Conservation (phyloP, 2,888 invertebrate species). For the Xylota sylvarum region DNA sequence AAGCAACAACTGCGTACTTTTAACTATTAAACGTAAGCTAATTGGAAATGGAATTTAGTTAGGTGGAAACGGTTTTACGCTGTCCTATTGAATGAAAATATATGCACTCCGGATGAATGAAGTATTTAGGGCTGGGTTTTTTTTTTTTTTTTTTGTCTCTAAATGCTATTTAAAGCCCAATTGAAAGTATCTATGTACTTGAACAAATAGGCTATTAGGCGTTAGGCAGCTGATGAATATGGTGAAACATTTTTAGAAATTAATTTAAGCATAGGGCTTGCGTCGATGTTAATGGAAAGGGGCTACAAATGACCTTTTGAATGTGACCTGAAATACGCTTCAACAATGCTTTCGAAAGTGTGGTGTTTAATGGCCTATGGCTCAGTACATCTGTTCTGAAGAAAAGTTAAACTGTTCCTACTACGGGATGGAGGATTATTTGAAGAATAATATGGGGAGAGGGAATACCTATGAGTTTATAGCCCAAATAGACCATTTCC, state of each 20-base stretch:
- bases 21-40: conserved; percentile 17
- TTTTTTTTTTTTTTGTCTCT: too few species aligned
- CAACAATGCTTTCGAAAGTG: too few species aligned
- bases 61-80: neutral
- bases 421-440: too few species aligned
- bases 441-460: too few species aligned
- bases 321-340: too few species aligned
- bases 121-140: neutral
- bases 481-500: too few species aligned
- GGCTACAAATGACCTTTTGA: too few species aligned
- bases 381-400: too few species aligned
- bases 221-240: neutral
- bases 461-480: too few species aligned
- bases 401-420: too few species aligned
- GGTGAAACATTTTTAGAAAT: neutral
- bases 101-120: conserved; percentile 3
- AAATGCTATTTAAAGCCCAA: conserved; percentile 3
- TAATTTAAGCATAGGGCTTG: neutral
- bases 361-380: too few species aligned
- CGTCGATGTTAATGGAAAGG: neutral
- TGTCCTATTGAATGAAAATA: neutral
- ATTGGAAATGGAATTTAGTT: conserved; percentile 25
- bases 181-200: neutral
- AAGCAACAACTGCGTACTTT: conserved; percentile 26
- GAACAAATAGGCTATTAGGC: neutral